Evolutionary conservation across 2,888 invertebrate genomes (phyloP).

Genomic region (Syrista parreyssii): DNA sequence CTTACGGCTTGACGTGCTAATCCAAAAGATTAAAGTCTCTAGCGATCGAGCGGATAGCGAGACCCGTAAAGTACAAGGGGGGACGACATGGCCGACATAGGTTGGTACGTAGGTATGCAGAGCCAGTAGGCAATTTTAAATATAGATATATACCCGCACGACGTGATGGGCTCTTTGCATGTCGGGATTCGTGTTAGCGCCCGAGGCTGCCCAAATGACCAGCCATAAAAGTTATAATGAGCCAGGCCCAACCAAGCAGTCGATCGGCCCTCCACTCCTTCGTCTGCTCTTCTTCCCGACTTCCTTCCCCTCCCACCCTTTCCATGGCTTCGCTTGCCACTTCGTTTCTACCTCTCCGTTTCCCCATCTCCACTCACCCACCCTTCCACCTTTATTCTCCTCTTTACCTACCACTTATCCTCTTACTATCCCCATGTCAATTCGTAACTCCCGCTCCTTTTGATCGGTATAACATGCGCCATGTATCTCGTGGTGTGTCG

Average conservation of each 20-base stretch:
- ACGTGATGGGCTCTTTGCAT: conserved; percentile 37
- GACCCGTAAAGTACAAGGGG: not conserved
- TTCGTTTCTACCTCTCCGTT: conserved; percentile 7
- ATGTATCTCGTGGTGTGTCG: not conserved
- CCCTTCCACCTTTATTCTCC: not conserved
- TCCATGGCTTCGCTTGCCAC: conserved; percentile 6
- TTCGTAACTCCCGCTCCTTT: not conserved
- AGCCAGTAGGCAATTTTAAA: conserved; percentile 5
- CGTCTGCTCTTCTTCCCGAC: conserved; percentile 28
- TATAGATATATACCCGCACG: conserved; percentile 1
- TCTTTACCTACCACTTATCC: conserved; percentile 2
- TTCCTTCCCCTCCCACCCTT: conserved; percentile 20
- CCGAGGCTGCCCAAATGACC: conserved; percentile 48
- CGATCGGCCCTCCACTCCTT: conserved; percentile 34
- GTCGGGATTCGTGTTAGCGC: conserved; percentile 45
- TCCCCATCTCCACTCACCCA: not conserved
- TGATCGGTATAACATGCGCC: not conserved
- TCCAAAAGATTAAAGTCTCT: not conserved
- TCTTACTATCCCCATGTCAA: not conserved
- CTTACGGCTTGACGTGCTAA: not conserved
- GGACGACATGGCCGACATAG: not conserved
- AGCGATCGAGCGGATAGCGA: not conserved
- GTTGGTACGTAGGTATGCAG: not conserved
- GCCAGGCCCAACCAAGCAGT: conserved; percentile 37
- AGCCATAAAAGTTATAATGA: conserved; percentile 55